Base-by-base conservation (phyloP, 2,888 invertebrate species). In the Tupiocoris notatus region DNA sequence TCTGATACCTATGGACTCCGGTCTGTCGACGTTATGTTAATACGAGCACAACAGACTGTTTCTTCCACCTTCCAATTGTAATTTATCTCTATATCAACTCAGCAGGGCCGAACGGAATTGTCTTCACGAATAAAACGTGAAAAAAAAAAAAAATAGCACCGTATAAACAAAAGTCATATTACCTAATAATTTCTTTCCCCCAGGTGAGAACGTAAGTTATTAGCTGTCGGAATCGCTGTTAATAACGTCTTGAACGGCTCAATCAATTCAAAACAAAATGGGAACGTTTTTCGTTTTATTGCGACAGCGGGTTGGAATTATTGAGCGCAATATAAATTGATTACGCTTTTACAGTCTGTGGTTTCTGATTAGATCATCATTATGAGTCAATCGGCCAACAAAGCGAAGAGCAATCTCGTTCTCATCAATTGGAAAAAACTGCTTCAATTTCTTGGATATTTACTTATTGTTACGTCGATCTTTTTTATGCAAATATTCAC, bases 41-140 rank as follows among this genome's bases (percentile, higher is more conserved):
- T 67, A 67, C 20, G 56, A 67, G 39, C 54, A 56, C 20, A 57
- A 57, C 67, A 54, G 67, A 65, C 39, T n/a, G 65, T 24, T 65
- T 65, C 18, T 24, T 65, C 25, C 25, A 65, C 25, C 25, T 65
- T 66, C 21, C 54, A 39, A 39, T 67, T 67, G 70, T 70, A 58
- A 70, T 70, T 70, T 70, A 70, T 70, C 70, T 70, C 70, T 70
- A 70, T 58, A 70, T 70, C 70, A 70, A 70, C 70, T 59, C 70
- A 70, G 70, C 70, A 70, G 70, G 58, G 70, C 20, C 20, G 56
- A 21, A 21, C 16, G 24, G 6, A 3, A 17, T 18, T 56, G 24
- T 25, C 64, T 25, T 24, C 18, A 25, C 17, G 64, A 65, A 39
- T 20, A 39, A 65, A 65, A 20, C 65, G 65, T 39, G 17, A n/a